Percentiles rank a stretch among this genome's conserved stretches.
These are phyloP conservation scores for Trissolcus basalis DNA, from an alignment of 1,140 invertebrate genomes.

Conservation along the genomic window DNA sequence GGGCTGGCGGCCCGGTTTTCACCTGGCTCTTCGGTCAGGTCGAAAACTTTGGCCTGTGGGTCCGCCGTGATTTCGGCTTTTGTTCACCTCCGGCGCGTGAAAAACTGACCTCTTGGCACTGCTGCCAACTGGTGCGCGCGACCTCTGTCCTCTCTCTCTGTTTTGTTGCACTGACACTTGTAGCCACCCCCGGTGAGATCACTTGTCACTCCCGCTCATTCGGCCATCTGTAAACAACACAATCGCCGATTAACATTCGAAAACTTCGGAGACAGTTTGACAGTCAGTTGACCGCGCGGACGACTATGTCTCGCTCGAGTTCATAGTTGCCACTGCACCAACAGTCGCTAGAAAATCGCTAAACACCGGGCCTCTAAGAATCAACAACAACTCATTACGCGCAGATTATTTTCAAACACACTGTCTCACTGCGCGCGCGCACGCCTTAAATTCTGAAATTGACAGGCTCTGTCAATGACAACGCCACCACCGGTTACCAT, in stretches of 20 bases:
- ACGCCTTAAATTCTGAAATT: not conserved
- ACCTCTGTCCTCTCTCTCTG: not conserved
- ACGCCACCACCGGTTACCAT: slow-evolving; percentile 28
- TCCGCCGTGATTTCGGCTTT: slow-evolving; percentile 42
- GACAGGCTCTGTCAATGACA: not conserved
- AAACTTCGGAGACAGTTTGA: slow-evolving; percentile 6
- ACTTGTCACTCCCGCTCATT: slow-evolving; percentile 18
- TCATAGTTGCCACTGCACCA: slow-evolving; percentile 34
- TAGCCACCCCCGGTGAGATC: slow-evolving; percentile 7
- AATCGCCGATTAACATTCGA: not conserved
- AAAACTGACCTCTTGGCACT: slow-evolving; percentile 24
- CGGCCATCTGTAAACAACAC: slow-evolving; percentile 40
- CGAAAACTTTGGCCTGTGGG: slow-evolving; percentile 33
- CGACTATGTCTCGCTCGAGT: slow-evolving; percentile 51
- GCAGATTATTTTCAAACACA: not conserved
- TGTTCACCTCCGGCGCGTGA: not conserved
- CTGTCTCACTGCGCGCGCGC: slow-evolving; percentile 9
- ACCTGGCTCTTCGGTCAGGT: slow-evolving; percentile 38
- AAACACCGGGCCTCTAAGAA: not conserved
- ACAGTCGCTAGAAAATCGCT: slow-evolving; percentile 12
- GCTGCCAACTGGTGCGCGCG: slow-evolving; percentile 3
- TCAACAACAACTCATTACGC: not conserved
- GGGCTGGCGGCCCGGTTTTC: slow-evolving; percentile 42
- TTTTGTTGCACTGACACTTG: slow-evolving; percentile 2
- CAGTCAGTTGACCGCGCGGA: slow-evolving; percentile 6